These are phyloP conservation scores for Ochotona curzoniae DNA, from an alignment of 2,113 vertebrate genomes.

Conservation along the genomic window DNA sequence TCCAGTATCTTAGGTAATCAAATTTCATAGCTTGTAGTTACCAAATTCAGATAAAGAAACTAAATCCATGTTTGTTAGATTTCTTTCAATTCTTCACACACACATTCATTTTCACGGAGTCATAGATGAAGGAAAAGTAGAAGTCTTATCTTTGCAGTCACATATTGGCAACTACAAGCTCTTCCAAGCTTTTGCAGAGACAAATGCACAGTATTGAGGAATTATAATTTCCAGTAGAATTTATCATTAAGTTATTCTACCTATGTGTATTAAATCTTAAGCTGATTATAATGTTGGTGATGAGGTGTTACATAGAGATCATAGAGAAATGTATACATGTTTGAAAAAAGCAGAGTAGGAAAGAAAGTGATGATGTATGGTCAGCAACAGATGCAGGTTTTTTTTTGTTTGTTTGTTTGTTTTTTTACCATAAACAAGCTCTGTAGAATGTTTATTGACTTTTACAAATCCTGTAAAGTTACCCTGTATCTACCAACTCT, in stretches of 20 bases:
- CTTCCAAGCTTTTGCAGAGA: neutral
- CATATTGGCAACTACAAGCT: neutral
- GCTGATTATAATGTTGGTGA: neutral
- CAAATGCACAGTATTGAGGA: neutral
- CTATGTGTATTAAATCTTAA: neutral
- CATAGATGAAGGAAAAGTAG: neutral
- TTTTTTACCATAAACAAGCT: neutral
- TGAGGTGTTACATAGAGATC: neutral
- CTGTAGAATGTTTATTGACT: neutral
- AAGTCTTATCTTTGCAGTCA: neutral
- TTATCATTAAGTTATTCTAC: neutral
- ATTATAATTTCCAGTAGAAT: neutral
- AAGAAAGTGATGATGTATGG: neutral
- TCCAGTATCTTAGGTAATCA: neutral
- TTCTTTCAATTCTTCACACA: neutral
- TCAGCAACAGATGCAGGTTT: neutral
- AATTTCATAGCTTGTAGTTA: neutral
- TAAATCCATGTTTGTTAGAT: neutral
- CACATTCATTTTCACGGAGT: neutral
- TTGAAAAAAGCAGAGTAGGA: neutral
- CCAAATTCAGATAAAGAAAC: slow-evolving; percentile 3
- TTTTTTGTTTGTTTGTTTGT: too few relatives aligned
- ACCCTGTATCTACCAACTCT: neutral
- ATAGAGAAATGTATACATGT: neutral
- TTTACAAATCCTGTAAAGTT: neutral